Evolutionary conservation across 2,113 vertebrate species (phyloP).

Genomic region (Columba janthina): DNA sequence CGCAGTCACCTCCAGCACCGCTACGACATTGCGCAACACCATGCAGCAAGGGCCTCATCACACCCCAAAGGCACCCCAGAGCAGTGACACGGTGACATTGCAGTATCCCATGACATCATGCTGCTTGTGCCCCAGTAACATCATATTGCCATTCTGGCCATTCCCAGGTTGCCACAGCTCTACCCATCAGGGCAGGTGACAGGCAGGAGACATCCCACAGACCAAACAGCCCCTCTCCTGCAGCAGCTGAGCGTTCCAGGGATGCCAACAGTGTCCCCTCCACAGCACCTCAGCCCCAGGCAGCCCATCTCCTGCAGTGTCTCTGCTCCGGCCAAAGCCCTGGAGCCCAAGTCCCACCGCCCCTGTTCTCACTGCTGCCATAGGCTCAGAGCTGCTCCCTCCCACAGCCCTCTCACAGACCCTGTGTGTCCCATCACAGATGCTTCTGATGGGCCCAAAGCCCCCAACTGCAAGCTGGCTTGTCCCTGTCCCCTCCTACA

Average conservation of each 20-base stretch:
- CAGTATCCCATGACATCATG: neutral
- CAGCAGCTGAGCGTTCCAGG: neutral
- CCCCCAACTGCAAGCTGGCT: neutral
- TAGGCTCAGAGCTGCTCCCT: neutral
- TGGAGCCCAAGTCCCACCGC: fast-evolving
- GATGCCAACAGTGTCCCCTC: neutral
- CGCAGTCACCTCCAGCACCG: neutral
- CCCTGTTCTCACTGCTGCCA: fast-evolving
- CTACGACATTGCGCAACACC: fast-evolving
- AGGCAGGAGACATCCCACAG: neutral
- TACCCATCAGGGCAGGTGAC: neutral
- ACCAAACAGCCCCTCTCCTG: neutral
- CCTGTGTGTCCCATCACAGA: neutral
- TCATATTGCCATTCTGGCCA: neutral
- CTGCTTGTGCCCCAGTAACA: neutral
- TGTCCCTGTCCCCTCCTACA: neutral
- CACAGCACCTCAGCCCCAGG: neutral
- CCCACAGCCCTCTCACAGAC: neutral
- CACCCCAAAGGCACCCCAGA: neutral
- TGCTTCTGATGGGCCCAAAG: neutral
- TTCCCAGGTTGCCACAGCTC: neutral
- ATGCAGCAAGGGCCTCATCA: neutral
- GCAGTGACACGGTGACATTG: fast-evolving
- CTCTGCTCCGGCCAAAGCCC: neutral
- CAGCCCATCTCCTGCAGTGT: neutral